These are phyloP conservation scores for Equus przewalskii DNA, from an alignment of 2,113 vertebrate genomes.

Conservation along the genomic window DNA sequence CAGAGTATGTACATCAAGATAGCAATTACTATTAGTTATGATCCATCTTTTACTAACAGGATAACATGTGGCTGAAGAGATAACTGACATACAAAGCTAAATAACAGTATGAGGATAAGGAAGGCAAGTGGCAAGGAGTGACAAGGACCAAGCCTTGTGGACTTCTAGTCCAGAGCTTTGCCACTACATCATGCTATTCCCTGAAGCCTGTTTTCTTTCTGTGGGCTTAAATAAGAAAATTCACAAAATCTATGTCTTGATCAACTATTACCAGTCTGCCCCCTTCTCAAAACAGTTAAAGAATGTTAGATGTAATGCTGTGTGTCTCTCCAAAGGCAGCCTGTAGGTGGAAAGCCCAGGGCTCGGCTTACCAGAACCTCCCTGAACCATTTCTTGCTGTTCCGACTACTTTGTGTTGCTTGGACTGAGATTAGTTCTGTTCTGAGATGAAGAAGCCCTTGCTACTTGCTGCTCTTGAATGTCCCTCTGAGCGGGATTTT, in stretches of 20 bases:
- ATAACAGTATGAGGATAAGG: not conserved
- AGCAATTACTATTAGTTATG: not conserved
- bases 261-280: not conserved
- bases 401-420: not conserved
- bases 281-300: not conserved
- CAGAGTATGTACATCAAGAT: not conserved
- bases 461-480: slow-evolving; percentile 11
- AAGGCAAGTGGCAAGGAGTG: not conserved
- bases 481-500: slow-evolving; percentile 35
- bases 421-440: not conserved
- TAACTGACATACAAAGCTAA: not conserved
- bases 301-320: not conserved
- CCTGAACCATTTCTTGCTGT: not conserved
- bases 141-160: not conserved
- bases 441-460: slow-evolving; percentile 48
- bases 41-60: not conserved
- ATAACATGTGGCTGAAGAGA: not conserved
- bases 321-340: not conserved
- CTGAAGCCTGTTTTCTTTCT: not conserved
- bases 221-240: not conserved
- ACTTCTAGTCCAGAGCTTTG: not conserved
- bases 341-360: not conserved
- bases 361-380: not conserved
- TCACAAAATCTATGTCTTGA: not conserved
- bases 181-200: not conserved